Evolutionary conservation across 2,797 vertebrate genomes (phyloP), one percentile per base, ranked within the genome.

Genomic region (Sparidentex hasta): DNA sequence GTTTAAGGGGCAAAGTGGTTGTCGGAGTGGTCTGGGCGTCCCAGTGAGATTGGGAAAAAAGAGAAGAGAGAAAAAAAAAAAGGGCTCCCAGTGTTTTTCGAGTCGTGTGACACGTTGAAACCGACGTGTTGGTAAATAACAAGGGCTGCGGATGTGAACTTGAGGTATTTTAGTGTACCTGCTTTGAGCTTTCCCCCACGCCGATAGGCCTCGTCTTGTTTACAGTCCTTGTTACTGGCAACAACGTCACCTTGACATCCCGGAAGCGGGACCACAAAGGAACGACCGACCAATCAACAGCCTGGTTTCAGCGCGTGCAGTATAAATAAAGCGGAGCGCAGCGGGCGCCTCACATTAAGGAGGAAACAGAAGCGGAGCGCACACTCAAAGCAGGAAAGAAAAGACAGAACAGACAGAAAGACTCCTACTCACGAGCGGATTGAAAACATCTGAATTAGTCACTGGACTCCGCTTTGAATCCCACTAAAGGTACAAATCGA

Each of bases 181-280:
- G 56, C 44, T 20, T 47, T 52, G 71, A 86, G 78, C 90, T 86
- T 88, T 84, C 84, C 90, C 83, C 86, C 58, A 78, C 78, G 51
- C 41, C 23, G 91, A 90, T 82, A 80, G 78, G 77, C 68, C 65
- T 72, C 41, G 81, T 93, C 94, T 90, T 97, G 96, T 97, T 97
- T 96, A 96, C 95, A 91, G 92, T 94, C 91, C 91, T 90, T 87
- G 90, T 96, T 97, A 95, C 96, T 92, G 96, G 96, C 95, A 97
- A 94, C 94, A 84, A 95, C 96, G 95, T 96, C 96, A 96, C 86
- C 48, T 43, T 76, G 78, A 88, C 81, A 72, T 52, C 46, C 46
- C 47, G 50, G 80, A 66, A 90, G 90, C 87, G 92, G 88, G 86
- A 57, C 46, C 48, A 9, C 16, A 1, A 11, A 51, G 48, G 11